Evolutionary conservation across 2,797 vertebrate species (phyloP).

Genomic region (Enteromius paludinosus): DNA sequence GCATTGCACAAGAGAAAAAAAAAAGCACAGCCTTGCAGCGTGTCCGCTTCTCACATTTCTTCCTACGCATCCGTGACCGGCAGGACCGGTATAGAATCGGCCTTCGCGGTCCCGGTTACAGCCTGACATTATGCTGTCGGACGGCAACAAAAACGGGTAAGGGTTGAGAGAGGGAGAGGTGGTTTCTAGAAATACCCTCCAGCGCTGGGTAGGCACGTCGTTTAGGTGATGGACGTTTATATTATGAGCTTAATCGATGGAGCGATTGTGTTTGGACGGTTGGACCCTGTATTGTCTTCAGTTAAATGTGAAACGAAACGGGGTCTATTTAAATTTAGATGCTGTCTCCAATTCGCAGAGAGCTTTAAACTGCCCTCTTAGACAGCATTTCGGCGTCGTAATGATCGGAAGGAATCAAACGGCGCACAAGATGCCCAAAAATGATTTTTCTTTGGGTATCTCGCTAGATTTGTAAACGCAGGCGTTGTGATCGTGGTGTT

Average conservation of each 20-base stretch:
- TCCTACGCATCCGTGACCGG: slow-evolving; percentile 53
- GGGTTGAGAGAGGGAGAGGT: slow-evolving; percentile 60
- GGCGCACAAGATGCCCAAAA: neutral
- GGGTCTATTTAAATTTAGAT: neutral
- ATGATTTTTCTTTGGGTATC: neutral
- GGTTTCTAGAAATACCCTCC: slow-evolving; percentile 54
- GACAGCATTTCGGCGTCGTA: neutral
- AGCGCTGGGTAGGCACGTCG: slow-evolving; percentile 18
- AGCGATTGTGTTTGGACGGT: neutral
- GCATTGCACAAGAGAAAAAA: slow-evolving; percentile 72
- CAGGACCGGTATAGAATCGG: slow-evolving; percentile 51
- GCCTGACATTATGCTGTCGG: slow-evolving; percentile 85
- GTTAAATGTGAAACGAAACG: neutral
- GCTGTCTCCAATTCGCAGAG: neutral
- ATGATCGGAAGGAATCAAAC: neutral
- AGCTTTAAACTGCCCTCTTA: neutral
- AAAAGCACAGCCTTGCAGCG: slow-evolving; percentile 45
- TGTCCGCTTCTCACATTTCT: slow-evolving; percentile 58
- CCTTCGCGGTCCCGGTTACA: slow-evolving; percentile 57
- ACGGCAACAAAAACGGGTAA: slow-evolving; percentile 96
- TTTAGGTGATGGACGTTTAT: neutral
- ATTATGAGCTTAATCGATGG: neutral
- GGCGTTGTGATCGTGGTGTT: neutral
- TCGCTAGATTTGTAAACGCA: neutral
- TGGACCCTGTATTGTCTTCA: neutral